Base-by-base conservation (phyloP, 2,113 vertebrate species). In the Ondatra zibethicus region DNA sequence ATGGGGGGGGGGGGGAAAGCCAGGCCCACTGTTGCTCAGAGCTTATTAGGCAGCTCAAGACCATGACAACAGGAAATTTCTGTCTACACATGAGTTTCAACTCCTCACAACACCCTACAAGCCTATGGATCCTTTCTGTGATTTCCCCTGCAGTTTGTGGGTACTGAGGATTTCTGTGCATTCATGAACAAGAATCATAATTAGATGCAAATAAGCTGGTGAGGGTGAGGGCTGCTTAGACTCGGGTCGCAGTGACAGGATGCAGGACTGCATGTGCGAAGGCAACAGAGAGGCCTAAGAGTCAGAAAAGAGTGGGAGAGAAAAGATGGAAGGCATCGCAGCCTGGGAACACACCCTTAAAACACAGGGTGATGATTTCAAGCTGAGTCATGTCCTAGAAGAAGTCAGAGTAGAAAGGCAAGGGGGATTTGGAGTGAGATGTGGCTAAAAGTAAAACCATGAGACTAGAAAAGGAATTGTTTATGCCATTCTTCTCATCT, bases 401-500 rank as follows among this genome's bases (percentile, higher is more conserved):
- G 80, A 76, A 89, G 93, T 96, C 89, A 94, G 86, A 96, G 31
- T 29, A 50, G n/a, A 77, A 33, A 76, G 25, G 36, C 11, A 16
- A 55, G 75, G 76, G 33, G n/a, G 58, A 55, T 21, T 81, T 77
- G 63, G 89, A 81, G 91, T 89, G 61, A 88, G 87, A 86, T 29
- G 25, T 1, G 36, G 50, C 58, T 31, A 50, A 88, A 16, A 95
- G 65, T 93, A 87, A 92, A 76, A 90, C 25, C 52, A 77, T 39
- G 72, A 12, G 81, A 6, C 42, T n/a, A 89, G 7, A 77, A 84
- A 82, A 97, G 70, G 65, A 95, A 88, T 66, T 86, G 65, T 87
- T 92, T 95, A 92, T 85, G 76, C 42, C 85, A 89, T 94, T 84
- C 2, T 1, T 89, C 87, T 94, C 39, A 52, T 95, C 90, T 88